A percentile compares a stretch with the other conserved stretches of the same genome.
phyloP scores from a whole-genome alignment of 2,888 invertebrate genomes.

The Hirtodrosophila alboralis region DNA sequence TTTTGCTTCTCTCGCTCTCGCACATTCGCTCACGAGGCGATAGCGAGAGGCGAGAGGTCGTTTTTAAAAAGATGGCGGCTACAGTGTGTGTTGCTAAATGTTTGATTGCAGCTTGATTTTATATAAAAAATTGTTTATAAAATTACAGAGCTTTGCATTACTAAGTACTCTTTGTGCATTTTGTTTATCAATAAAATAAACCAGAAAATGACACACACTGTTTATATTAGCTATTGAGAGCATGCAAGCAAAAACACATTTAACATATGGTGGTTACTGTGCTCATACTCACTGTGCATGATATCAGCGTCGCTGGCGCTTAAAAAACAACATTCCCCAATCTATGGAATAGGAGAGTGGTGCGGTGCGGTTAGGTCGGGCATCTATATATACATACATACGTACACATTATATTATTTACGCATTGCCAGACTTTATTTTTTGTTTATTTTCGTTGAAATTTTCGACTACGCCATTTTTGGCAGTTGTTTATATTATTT shows the following conservation, averaged over 20 bases:
- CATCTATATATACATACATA: constrained; percentile 4
- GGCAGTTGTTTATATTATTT: constrained; percentile 16
- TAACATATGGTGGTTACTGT: constrained; percentile 62
- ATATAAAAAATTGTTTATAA: constrained; percentile 36
- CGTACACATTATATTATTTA: neutral
- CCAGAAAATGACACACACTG: constrained; percentile 19
- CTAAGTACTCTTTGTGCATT: constrained; percentile 3
- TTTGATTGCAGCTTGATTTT: constrained; percentile 19
- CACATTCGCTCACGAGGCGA: constrained; percentile 37
- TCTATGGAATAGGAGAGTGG: neutral
- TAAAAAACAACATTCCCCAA: constrained; percentile 62
- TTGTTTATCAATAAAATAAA: constrained; percentile 32
- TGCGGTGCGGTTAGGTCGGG: constrained; percentile 19
- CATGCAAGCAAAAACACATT: constrained; percentile 19
- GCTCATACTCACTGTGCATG: constrained; percentile 36
- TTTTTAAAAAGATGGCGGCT: constrained; percentile 63
- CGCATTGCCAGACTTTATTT: constrained; percentile 44
- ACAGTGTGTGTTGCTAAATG: constrained; percentile 69
- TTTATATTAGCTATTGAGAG: constrained; percentile 21
- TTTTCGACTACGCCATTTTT: constrained; percentile 66
- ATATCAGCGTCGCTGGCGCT: constrained; percentile 57
- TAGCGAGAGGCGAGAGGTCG: constrained; percentile 58
- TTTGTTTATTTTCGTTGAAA: constrained; percentile 50
- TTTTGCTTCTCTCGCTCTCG: constrained; percentile 44
- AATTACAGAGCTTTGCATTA: constrained; percentile 28